phyloP scores from a whole-genome alignment of 2,113 vertebrate genomes.

The Dinomys branickii region DNA sequence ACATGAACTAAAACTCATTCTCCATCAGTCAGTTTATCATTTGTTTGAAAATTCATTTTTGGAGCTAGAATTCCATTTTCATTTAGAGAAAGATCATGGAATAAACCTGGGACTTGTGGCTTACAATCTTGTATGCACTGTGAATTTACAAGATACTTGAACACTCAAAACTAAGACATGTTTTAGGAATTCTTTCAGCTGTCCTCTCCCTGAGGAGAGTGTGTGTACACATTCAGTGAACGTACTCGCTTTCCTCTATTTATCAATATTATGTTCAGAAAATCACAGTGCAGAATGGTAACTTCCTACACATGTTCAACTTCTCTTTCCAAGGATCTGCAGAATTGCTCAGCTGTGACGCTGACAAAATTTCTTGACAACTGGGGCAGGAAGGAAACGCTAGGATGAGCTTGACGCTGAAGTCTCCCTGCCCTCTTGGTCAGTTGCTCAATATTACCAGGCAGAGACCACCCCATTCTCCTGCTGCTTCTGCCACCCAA shows the following conservation, averaged over 20 bases:
- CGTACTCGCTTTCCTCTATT: neutral
- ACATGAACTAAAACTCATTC: neutral
- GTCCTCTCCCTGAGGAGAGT: neutral
- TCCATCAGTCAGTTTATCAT: neutral
- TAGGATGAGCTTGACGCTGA: neutral
- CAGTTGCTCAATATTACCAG: neutral
- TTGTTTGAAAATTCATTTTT: neutral
- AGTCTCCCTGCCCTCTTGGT: neutral
- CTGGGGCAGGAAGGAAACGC: neutral
- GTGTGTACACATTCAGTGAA: no score
- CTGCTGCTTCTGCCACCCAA: neutral
- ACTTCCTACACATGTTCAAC: neutral
- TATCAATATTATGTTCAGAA: neutral
- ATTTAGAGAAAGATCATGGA: neutral
- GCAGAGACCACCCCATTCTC: neutral
- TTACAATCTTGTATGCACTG: neutral
- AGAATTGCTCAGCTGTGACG: neutral
- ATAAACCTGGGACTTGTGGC: neutral
- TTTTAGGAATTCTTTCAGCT: neutral
- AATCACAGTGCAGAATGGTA: neutral
- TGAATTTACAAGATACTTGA: neutral
- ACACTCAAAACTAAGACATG: neutral
- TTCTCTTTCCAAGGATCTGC: neutral
- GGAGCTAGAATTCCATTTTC: neutral
- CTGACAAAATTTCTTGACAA: neutral